Conservation (phyloP, 2,888 invertebrate genomes). For the Drosophila setosimentum region DNA sequence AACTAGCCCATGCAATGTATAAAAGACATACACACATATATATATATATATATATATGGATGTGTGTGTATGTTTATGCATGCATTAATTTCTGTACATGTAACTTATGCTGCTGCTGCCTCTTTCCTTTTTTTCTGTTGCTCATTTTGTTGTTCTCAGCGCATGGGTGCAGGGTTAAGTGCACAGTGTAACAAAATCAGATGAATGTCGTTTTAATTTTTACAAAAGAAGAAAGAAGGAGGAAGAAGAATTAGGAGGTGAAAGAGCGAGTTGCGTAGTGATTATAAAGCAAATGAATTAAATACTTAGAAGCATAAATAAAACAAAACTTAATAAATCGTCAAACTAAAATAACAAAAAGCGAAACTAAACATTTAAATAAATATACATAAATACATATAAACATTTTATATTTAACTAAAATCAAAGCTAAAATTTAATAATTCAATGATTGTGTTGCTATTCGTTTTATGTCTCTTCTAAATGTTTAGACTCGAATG, state of each 20-base stretch:
- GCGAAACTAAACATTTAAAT: constrained; percentile 22
- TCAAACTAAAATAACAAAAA: background rate
- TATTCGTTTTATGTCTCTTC: constrained; percentile 60
- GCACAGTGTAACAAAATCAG: background rate
- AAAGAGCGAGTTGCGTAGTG: constrained; percentile 10
- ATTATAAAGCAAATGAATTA: constrained; percentile 21
- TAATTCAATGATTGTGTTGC: constrained; percentile 69
- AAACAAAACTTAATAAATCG: constrained; percentile 21
- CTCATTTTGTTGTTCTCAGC: background rate
- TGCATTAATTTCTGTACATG: background rate
- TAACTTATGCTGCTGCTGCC: background rate
- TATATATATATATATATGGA: background rate
- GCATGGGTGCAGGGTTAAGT: constrained; percentile 4
- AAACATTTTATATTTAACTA: constrained; percentile 56
- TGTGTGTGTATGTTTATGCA: background rate
- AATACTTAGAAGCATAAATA: constrained; percentile 46
- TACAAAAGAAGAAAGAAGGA: constrained; percentile 6
- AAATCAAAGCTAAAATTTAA: constrained; percentile 49
- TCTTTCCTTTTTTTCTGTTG: background rate
- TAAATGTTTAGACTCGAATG: constrained; percentile 54
- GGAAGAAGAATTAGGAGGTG: background rate
- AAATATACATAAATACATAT: constrained; percentile 24
- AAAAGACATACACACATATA: background rate
- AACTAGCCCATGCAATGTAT: background rate
- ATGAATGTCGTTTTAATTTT: background rate